Conservation (phyloP, 2,113 vertebrate genomes). For the Rostratula benghalensis region DNA sequence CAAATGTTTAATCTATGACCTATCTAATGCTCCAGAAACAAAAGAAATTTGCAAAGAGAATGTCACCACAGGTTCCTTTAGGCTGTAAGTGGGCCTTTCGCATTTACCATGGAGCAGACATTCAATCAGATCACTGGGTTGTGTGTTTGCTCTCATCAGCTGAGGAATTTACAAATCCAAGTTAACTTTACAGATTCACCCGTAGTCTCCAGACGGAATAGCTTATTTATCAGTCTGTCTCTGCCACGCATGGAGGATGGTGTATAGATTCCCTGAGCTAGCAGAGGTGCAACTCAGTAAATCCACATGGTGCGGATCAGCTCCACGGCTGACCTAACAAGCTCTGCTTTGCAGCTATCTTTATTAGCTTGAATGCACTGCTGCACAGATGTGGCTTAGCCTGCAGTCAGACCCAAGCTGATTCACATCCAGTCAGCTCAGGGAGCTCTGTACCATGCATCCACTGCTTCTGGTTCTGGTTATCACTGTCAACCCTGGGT, state of each 20-base stretch:
- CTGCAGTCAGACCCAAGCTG: background rate
- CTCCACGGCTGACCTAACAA: slow-evolving; percentile 32
- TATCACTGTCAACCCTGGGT: background rate
- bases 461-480: background rate
- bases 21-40: slow-evolving; percentile 19
- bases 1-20: background rate
- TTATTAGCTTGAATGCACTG: slow-evolving; percentile 31
- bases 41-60: background rate
- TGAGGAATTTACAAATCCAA: slow-evolving; percentile 5
- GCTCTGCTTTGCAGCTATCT: background rate
- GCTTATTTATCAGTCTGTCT: background rate
- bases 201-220: background rate
- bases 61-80: background rate
- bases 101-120: background rate
- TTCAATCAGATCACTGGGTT: background rate
- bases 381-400: slow-evolving; percentile 27
- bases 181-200: background rate
- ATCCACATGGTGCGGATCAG: slow-evolving; percentile 1
- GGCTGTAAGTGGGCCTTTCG: background rate
- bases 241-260: background rate
- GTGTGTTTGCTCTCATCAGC: background rate
- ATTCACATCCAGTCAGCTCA: background rate
- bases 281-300: background rate
- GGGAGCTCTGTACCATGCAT: background rate
- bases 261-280: background rate